Conservation (phyloP, 2,888 invertebrate genomes). For the Nysson spinosus region DNA sequence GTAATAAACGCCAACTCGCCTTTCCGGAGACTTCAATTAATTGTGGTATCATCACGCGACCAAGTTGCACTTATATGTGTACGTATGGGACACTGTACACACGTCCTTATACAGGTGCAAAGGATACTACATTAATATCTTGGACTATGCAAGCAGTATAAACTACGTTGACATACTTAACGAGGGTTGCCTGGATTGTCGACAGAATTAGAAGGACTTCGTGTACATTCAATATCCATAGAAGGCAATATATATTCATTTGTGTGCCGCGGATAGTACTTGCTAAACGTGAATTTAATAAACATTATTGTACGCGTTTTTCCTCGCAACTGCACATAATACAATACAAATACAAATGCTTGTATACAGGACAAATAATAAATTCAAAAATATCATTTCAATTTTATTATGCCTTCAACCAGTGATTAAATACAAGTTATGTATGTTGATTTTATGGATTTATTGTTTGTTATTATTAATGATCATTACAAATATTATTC, state of each 20-base stretch:
- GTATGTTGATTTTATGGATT: too few relatives aligned
- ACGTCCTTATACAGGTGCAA: not conserved
- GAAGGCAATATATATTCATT: conserved; percentile 3
- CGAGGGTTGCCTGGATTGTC: conserved; percentile 32
- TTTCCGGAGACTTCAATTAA: conserved; percentile 48
- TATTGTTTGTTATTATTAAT: too few relatives aligned
- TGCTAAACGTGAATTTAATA: too few relatives aligned
- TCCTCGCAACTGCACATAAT: too few relatives aligned
- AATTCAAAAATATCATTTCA: too few relatives aligned
- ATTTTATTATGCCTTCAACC: too few relatives aligned
- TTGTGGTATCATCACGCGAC: conserved; percentile 49
- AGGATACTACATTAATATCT: not conserved
- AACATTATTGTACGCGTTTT: too few relatives aligned
- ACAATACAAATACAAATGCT: too few relatives aligned
- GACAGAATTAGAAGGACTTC: conserved; percentile 26
- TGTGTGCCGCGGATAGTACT: not conserved
- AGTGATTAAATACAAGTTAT: too few relatives aligned
- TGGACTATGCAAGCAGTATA: not conserved
- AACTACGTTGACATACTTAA: conserved; percentile 33
- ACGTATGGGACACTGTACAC: conserved; percentile 8
- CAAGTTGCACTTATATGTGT: conserved; percentile 35
- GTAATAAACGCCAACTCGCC: conserved; percentile 29
- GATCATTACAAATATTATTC: too few relatives aligned
- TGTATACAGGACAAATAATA: too few relatives aligned
- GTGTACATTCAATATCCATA: conserved; percentile 15